phyloP scores from a whole-genome alignment of 2,888 invertebrate genomes.

The Nezara viridula region DNA sequence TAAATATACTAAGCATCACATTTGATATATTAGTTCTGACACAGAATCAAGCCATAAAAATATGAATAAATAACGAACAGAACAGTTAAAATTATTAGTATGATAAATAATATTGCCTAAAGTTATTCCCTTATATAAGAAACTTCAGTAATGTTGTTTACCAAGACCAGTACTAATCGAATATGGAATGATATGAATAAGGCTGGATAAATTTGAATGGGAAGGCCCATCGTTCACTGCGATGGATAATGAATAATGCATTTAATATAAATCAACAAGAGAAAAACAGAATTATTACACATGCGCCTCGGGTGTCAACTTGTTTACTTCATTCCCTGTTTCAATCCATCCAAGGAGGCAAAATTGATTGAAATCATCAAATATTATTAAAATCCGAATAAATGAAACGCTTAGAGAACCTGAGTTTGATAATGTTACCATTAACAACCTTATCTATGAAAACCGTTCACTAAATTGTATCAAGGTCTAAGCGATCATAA shows the following conservation, averaged over 20 bases:
- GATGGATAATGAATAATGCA: conserved; percentile 32
- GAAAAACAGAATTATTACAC: conserved; percentile 35
- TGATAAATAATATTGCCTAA: background rate
- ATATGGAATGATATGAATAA: conserved; percentile 29
- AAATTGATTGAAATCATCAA: background rate
- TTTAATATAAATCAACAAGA: conserved; percentile 24
- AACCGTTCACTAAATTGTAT: too few relatives aligned
- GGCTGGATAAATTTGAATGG: background rate
- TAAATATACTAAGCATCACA: too few relatives aligned
- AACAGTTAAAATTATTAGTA: background rate
- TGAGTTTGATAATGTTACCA: too few relatives aligned
- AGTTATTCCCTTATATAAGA: background rate
- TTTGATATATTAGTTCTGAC: too few relatives aligned
- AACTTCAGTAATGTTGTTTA: background rate
- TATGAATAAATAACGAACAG: too few relatives aligned
- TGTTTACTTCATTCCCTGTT: background rate
- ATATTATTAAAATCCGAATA: background rate
- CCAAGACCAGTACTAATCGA: background rate
- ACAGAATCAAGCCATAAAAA: too few relatives aligned
- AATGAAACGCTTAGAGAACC: too few relatives aligned
- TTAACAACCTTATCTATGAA: too few relatives aligned
- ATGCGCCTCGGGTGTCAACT: background rate
- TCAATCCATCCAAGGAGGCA: background rate
- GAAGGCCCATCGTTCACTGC: background rate
- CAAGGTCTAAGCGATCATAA: too few relatives aligned